Percentiles rank a stretch among this genome's conserved stretches.
Evolutionary conservation across 2,113 vertebrate genomes (phyloP).

Genomic region (Limnothrissa miodon): DNA sequence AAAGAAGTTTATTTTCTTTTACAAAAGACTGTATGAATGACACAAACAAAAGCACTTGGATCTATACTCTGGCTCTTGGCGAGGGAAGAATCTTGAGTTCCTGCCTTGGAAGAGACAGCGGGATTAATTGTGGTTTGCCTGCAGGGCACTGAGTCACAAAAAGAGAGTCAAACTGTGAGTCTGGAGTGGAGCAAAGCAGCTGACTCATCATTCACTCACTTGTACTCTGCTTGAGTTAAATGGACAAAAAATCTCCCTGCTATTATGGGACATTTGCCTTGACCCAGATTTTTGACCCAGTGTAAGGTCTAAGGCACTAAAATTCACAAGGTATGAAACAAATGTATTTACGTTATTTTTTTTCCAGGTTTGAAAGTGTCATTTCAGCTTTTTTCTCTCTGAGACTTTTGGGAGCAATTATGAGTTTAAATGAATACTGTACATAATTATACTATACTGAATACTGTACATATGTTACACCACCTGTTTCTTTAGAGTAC

Average conservation of each 20-base stretch:
- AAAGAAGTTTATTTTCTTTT: background rate
- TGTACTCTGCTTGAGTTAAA: background rate
- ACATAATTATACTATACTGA: too few relatives aligned
- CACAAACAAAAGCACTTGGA: background rate
- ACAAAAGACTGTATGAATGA: background rate
- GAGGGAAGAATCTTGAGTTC: background rate
- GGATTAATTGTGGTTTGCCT: slow-evolving; percentile 10
- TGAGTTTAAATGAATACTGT: background rate
- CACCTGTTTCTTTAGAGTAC: background rate
- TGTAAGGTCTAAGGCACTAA: background rate
- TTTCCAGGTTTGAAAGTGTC: background rate
- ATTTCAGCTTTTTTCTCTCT: background rate
- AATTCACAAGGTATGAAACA: background rate
- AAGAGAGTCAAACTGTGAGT: background rate
- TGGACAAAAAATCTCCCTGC: background rate
- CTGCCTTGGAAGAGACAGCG: background rate
- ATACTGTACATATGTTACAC: background rate
- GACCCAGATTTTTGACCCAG: slow-evolving; percentile 13
- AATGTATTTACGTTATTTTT: background rate
- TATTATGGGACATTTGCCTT: background rate
- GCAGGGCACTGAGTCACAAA: background rate
- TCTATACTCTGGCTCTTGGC: background rate
- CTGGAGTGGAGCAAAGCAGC: background rate
- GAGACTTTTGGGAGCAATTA: slow-evolving; percentile 13
- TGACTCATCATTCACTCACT: background rate